phyloP scores from a whole-genome alignment of 2,888 invertebrate genomes.

The Drosophila leonis region DNA sequence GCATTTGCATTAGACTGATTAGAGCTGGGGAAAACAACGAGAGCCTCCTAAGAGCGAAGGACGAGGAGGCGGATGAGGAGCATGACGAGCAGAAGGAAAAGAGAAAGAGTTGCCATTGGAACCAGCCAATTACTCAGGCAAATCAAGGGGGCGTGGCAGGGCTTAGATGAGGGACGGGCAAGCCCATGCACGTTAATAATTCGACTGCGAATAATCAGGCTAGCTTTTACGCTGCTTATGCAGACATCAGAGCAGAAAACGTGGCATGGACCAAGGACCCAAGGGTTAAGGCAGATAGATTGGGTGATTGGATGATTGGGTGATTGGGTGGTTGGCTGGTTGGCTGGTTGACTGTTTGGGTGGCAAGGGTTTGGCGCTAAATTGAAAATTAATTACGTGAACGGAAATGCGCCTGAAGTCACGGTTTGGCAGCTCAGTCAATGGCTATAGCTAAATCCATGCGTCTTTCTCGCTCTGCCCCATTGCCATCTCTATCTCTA shows the following conservation, averaged over 20 bases:
- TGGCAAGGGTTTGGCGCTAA: slow-evolving; percentile 27
- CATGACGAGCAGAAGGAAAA: neutral
- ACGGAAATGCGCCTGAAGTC: slow-evolving; percentile 52
- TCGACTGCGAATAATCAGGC: slow-evolving; percentile 19
- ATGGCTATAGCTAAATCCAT: slow-evolving; percentile 19
- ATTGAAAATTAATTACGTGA: slow-evolving; percentile 73
- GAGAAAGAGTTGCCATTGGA: slow-evolving; percentile 22
- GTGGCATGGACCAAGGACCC: neutral
- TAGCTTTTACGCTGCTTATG: slow-evolving; percentile 23
- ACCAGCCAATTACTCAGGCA: slow-evolving; percentile 40
- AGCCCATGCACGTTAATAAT: slow-evolving; percentile 22
- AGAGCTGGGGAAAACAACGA: slow-evolving; percentile 17
- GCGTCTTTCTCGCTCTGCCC: neutral
- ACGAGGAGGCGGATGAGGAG: neutral
- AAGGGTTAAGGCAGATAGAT: neutral
- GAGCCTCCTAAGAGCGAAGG: neutral
- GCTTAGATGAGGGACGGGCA: neutral
- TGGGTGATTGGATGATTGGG: neutral
- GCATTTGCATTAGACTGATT: slow-evolving; percentile 69
- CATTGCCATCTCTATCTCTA: neutral
- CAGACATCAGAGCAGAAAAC: slow-evolving; percentile 17
- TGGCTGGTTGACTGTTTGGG: neutral
- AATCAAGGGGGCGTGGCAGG: slow-evolving; percentile 9
- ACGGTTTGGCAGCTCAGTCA: slow-evolving; percentile 37
- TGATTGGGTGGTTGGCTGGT: neutral